phyloP scores from a whole-genome alignment of 2,797 vertebrate genomes.

The Neosilurus mollespiculum region DNA sequence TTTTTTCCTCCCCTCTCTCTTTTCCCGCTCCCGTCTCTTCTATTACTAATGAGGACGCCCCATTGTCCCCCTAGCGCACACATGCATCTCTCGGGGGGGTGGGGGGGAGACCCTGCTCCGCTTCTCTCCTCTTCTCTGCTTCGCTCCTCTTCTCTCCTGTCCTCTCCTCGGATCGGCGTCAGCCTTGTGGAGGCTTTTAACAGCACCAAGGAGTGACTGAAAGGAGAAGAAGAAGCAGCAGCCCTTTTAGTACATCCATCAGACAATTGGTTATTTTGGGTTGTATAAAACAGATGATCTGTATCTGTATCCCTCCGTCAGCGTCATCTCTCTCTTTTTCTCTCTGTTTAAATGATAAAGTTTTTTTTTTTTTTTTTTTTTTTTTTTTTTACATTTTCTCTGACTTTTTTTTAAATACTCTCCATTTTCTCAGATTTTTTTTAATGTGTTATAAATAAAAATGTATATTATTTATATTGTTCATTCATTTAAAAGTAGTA shows the following conservation, averaged over 20 bases:
- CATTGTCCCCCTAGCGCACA: conserved; percentile 57
- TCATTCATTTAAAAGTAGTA: no score
- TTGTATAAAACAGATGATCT: conserved; percentile 50
- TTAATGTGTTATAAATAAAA: no score
- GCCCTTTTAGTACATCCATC: conserved; percentile 58
- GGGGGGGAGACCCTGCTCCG: conserved; percentile 25
- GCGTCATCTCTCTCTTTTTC: background rate
- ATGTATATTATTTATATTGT: no score
- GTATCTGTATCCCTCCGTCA: conserved; percentile 29
- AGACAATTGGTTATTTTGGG: conserved; percentile 55
- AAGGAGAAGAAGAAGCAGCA: conserved; percentile 49
- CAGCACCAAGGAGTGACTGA: conserved; percentile 67
- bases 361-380: no score
- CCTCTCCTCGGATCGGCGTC: conserved; percentile 59
- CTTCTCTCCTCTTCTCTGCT: conserved; percentile 38
- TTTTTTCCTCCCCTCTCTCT: conserved; percentile 2
- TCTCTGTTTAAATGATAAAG: conserved; percentile 17
- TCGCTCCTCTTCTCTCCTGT: conserved; percentile 35
- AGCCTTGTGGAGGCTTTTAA: conserved; percentile 68
- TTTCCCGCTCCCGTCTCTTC: conserved; percentile 48
- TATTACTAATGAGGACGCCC: conserved; percentile 54
- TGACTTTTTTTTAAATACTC: background rate
- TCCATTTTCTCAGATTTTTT: background rate
- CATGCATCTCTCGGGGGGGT: conserved; percentile 44
- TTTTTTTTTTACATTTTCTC: background rate